Conservation (phyloP, 23 tunicate species). For the Ascidia mentula region DNA sequence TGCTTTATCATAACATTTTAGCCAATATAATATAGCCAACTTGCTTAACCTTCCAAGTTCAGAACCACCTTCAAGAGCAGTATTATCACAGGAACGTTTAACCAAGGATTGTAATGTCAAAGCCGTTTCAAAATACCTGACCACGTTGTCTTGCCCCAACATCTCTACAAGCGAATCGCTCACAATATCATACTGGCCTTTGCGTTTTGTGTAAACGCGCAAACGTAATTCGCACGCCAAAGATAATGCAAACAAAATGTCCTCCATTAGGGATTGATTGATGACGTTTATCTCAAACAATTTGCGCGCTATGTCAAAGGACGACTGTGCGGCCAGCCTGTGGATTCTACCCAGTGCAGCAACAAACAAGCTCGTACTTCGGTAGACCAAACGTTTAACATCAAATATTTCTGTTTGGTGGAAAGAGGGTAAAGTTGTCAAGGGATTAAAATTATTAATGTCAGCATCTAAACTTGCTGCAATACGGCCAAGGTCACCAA, state of each 20-base stretch:
- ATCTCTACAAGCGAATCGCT: no score
- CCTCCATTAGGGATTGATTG: neutral
- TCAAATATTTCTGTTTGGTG: neutral
- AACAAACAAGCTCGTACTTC: constrained; percentile 6
- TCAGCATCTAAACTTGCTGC: neutral
- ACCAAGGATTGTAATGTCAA: no score
- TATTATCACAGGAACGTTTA: no score
- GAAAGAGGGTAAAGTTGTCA: neutral
- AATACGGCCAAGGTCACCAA: neutral
- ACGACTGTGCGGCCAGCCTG: neutral
- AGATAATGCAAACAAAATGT: constrained; percentile 22
- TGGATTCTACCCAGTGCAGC: constrained; percentile 15
- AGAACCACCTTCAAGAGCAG: no score
- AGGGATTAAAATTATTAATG: neutral
- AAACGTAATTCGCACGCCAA: constrained; percentile 37
- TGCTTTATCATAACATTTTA: no score
- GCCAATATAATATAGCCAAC: no score
- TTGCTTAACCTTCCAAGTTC: no score
- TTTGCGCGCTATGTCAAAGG: constrained; percentile 18
- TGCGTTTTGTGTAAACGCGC: constrained; percentile 2
- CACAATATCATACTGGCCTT: neutral
- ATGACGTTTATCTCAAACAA: neutral
- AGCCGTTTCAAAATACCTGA: no score
- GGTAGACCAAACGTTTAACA: neutral
- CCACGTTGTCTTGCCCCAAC: neutral